Evolutionary conservation across 2,113 vertebrate genomes (phyloP), one percentile per base, ranked within the genome.

Genomic region (Prinia subflava): DNA sequence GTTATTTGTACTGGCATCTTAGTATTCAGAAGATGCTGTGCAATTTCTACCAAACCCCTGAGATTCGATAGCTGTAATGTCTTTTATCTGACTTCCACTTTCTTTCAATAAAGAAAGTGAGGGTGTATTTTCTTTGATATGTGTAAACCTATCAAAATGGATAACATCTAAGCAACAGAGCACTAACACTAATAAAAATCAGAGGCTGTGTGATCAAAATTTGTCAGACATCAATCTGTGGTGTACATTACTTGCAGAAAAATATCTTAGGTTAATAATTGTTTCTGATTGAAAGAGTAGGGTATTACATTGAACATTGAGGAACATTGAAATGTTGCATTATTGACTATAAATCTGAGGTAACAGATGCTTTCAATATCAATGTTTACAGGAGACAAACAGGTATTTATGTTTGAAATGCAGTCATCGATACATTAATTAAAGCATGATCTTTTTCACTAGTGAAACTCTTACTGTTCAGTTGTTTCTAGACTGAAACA

Each of bases 41-140:
- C 47, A 83, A 92, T 97, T 97, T 97, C 96, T 97, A 83, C 53
- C 65, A 83, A 87, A 88, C 90, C 84, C 75, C 67, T 37, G 85
- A 94, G 93, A 87, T 95, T 83, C 13, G 0, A 90, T 73, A 92
- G 90, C 50, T 83, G 18, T 89, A 78, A 89, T 82, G 90, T 88
- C 95, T 97, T 98, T 97, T 96, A 97, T 95, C 96, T 97, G 94
- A 97, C 94, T 97, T 97, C 85, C 52, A 95, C 89, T 96, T 97
- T 97, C 80, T 96, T 96, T 95, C 95, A 96, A 80, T 95, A 97
- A 96, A 82, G 84, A 95, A 96, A 83, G 46, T 31, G 53, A 96
- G 92, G 42, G 44, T 39, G 22, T 79, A 71, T 96, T 97, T 97
- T 93, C 88, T 97, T 96, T 91, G 84, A 97, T 84, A 88, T 75